A percentile compares a stretch with the other conserved stretches of the same genome.
Evolutionary conservation across 2,113 vertebrate species (phyloP).

Genomic region (Nothoprocta perdicaria): DNA sequence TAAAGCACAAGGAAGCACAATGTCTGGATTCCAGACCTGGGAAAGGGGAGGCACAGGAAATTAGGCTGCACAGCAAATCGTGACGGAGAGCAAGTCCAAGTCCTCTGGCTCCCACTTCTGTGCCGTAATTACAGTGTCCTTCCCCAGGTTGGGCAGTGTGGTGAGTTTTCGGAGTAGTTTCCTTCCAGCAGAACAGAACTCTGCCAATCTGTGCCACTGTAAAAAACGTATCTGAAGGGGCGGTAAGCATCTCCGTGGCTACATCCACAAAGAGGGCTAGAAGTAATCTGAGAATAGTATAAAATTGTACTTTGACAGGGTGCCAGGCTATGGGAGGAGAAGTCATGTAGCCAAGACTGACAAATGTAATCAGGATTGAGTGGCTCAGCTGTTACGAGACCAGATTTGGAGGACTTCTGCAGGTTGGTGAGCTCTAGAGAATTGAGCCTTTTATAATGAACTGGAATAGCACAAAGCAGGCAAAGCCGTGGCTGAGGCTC

Average conservation of each 20-base stretch:
- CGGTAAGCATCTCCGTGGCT: not conserved
- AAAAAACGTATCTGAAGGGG: not conserved
- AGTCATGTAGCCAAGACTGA: slow-evolving; percentile 51
- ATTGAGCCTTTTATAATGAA: slow-evolving; percentile 60
- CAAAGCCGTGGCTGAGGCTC: slow-evolving; percentile 32
- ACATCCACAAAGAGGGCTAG: not conserved
- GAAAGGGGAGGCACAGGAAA: slow-evolving; percentile 28
- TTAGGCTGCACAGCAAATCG: not conserved
- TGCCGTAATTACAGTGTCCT: not conserved
- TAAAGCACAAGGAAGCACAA: not conserved
- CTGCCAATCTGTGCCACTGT: no score
- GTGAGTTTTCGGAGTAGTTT: not conserved
- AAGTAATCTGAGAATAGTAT: slow-evolving; percentile 6
- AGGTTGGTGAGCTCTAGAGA: slow-evolving; percentile 67
- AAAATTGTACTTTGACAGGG: slow-evolving; percentile 26
- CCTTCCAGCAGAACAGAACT: not conserved
- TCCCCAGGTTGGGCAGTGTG: not conserved
- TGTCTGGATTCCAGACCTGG: slow-evolving; percentile 49
- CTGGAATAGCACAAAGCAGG: slow-evolving; percentile 57
- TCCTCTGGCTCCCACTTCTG: slow-evolving; percentile 15
- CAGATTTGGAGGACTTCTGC: slow-evolving; percentile 59
- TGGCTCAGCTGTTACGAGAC: slow-evolving; percentile 62
- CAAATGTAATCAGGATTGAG: slow-evolving; percentile 60
- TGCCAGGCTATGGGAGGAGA: slow-evolving; percentile 47
- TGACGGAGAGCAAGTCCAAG: slow-evolving; percentile 35